These are phyloP conservation scores for Sigmodon hispidus DNA, from an alignment of 2,113 vertebrate genomes.

Conservation along the genomic window DNA sequence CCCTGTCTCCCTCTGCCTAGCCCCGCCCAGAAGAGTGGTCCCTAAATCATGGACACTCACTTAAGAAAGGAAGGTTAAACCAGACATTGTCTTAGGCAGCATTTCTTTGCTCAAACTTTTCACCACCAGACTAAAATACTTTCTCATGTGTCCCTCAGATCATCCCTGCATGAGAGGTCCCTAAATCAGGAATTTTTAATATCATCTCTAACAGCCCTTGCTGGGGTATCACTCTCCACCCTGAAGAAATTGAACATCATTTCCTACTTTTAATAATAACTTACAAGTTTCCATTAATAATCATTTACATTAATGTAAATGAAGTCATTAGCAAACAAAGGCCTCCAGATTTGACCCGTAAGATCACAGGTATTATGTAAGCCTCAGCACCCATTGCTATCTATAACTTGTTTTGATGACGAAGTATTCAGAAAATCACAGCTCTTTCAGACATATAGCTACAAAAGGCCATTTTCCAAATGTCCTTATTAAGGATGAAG, in stretches of 20 bases:
- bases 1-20: not conserved
- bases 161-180: not conserved
- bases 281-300: not conserved
- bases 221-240: not conserved
- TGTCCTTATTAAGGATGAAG: not conserved
- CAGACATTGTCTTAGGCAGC: not conserved
- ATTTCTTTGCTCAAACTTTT: slow-evolving; percentile 58
- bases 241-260: not conserved
- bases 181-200: not conserved
- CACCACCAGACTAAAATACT: not conserved
- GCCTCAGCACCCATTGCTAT: not conserved
- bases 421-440: not conserved
- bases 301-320: slow-evolving; percentile 8
- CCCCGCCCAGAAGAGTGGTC: not conserved
- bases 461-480: not conserved
- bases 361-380: not conserved
- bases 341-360: not conserved
- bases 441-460: not conserved
- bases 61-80: slow-evolving; percentile 29
- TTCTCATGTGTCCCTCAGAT: not conserved
- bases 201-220: not conserved
- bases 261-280: not conserved
- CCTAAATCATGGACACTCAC: not conserved
- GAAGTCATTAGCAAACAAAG: slow-evolving; percentile 10
- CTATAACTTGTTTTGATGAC: not conserved